Evolutionary conservation across 2,888 invertebrate species (phyloP).

Genomic region (Dermolepida albohirtum): DNA sequence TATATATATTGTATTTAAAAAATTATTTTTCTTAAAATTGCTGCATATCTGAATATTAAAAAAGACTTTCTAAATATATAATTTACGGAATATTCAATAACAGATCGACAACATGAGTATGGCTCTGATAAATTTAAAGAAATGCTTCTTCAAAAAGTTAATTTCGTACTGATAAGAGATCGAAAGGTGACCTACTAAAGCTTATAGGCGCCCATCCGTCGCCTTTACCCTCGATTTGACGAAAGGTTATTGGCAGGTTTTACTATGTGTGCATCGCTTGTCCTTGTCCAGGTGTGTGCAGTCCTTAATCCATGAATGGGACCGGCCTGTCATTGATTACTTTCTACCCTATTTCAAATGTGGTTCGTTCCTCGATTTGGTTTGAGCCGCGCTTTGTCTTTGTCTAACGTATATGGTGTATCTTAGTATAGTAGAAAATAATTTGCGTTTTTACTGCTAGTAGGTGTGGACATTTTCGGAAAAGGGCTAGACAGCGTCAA

Average conservation of each 20-base stretch:
- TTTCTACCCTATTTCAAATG: background rate
- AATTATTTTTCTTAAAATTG: too few relatives aligned
- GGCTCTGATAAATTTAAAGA: too few relatives aligned
- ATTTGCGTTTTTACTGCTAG: constrained; percentile 1
- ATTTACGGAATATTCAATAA: too few relatives aligned
- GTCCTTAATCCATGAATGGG: constrained; percentile 39
- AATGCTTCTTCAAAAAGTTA: too few relatives aligned
- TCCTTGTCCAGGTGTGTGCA: constrained; percentile 21
- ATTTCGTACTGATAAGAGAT: background rate
- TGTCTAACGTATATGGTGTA: background rate
- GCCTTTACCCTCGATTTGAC: background rate
- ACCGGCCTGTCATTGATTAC: constrained; percentile 41
- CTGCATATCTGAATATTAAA: too few relatives aligned
- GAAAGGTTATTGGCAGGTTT: constrained; percentile 55
- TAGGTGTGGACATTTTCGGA: too few relatives aligned
- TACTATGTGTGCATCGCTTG: constrained; percentile 43
- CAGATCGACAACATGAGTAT: too few relatives aligned
- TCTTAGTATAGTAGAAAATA: background rate
- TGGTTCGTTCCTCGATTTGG: background rate
- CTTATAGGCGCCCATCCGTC: background rate
- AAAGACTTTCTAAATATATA: too few relatives aligned
- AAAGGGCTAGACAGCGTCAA: too few relatives aligned
- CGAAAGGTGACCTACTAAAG: constrained; percentile 5
- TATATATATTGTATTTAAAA: too few relatives aligned
- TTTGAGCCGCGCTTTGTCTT: background rate